Base-by-base conservation (phyloP, 1,140 invertebrate species). In the Sycophila sp. region DNA sequence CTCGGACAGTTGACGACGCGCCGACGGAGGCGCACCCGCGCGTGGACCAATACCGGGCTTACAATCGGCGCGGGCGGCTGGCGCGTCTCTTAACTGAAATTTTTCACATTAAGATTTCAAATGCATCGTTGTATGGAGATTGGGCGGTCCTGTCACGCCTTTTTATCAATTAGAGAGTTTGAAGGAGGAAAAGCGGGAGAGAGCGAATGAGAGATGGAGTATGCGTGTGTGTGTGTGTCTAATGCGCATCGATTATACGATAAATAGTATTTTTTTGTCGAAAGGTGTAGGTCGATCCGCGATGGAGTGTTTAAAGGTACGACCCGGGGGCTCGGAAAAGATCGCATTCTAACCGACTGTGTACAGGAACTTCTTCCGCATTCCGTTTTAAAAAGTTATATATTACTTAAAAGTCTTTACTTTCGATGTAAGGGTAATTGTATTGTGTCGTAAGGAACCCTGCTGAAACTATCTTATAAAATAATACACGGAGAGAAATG, bases 131-230 rank as follows among this genome's bases (percentile, higher is more conserved):
- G 28, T 55, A 17, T 15, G n/a, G n/a, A 17, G 24, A 64, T 8
- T 51, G 8, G n/a, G 30, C 47, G 15, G 8, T n/a, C 24, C 38
- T 26, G 28, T 32, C 30, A 64, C 30, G 47, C 45, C 30, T 36
- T 62, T 62, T 64, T 38, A 64, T 38, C 62, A 64, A 64, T 64
- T 51, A 64, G 30, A 36, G 26, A 38, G 30, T 22, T n/a, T n/a
- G 45, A 49, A 22, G n/a, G 15, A 40, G 11, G 4, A 36, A 38
- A 58, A 38, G n/a, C 32, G 17, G 5, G 30, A 32, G 17, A 15
- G 30, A 32, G 53, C 8, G 53, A n/a, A n/a, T 49, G 24, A 24
- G 42, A 8, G 19, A 17, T 4, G 19, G 19, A 10, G 42, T 47
- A 10, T 47, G 42, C 11, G 40, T 42, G 32, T 17, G 30, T 34